Percentiles rank a stretch among this genome's conserved stretches.
phyloP scores from a whole-genome alignment of 2,113 vertebrate genomes.

The Vulpes ferrilata region DNA sequence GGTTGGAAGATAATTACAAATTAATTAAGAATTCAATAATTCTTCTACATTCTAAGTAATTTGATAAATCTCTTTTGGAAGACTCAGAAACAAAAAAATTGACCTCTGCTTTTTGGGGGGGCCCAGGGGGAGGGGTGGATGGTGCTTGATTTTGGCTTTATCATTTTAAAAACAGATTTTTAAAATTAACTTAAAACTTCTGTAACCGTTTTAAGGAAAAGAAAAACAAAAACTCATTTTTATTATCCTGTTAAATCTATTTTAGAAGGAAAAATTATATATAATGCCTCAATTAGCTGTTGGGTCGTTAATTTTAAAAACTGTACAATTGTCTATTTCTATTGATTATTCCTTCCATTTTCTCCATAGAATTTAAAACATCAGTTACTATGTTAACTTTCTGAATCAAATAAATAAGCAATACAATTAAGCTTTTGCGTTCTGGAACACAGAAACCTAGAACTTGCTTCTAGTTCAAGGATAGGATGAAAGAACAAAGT shows the following conservation, averaged over 20 bases:
- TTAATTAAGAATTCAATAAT: background rate
- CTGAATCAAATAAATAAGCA: background rate
- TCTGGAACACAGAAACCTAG: background rate
- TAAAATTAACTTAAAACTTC: background rate
- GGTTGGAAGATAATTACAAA: background rate
- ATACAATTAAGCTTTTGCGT: background rate
- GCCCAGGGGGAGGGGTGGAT: rapidly evolving
- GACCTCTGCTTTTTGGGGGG: background rate
- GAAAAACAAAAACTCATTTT: background rate
- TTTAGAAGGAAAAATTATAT: background rate
- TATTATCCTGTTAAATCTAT: background rate
- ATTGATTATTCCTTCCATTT: background rate
- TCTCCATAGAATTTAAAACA: background rate
- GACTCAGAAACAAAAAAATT: background rate
- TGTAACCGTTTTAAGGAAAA: background rate
- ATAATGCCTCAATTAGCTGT: background rate
- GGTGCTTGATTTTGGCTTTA: background rate
- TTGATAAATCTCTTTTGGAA: background rate
- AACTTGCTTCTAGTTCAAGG: background rate
- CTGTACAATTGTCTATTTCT: background rate
- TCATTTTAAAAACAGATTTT: background rate
- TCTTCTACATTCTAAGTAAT: background rate
- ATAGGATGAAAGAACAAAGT: background rate
- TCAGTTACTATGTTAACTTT: background rate
- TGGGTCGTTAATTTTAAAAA: background rate